These are phyloP conservation scores for Actenoides lindsayi DNA, from an alignment of 2,113 vertebrate species.

Conservation along the genomic window DNA sequence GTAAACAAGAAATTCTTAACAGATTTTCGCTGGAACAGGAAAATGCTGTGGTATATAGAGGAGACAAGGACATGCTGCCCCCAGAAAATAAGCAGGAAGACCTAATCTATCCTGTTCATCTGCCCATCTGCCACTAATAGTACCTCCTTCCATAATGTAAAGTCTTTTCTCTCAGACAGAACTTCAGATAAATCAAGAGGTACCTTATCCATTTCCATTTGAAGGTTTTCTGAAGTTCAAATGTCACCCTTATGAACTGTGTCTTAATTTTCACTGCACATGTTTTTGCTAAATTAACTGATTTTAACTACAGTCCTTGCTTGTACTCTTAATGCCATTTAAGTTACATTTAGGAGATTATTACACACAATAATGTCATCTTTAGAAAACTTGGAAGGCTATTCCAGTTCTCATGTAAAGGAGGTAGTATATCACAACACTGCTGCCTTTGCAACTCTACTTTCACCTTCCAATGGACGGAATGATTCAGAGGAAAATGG, in stretches of 20 bases:
- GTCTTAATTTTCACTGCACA: background rate
- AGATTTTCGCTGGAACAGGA: background rate
- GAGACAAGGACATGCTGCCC: background rate
- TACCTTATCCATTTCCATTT: background rate
- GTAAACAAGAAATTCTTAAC: background rate
- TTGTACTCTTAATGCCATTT: background rate
- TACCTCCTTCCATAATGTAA: background rate
- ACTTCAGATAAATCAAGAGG: background rate
- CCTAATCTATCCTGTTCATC: background rate
- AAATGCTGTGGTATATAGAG: background rate
- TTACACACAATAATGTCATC: background rate
- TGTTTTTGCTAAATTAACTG: background rate
- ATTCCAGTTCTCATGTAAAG: background rate
- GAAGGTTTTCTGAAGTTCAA: background rate
- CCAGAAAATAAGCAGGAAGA: background rate
- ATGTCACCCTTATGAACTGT: background rate
- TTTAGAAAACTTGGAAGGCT: background rate
- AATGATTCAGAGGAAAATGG: background rate
- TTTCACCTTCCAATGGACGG: background rate
- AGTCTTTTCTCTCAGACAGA: background rate
- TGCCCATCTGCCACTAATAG: background rate
- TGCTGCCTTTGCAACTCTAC: background rate
- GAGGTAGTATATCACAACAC: rapidly evolving
- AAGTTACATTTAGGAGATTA: background rate
- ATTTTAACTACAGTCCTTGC: background rate